phyloP scores from a whole-genome alignment of 2,888 invertebrate species.

The Anticlea derivata region DNA sequence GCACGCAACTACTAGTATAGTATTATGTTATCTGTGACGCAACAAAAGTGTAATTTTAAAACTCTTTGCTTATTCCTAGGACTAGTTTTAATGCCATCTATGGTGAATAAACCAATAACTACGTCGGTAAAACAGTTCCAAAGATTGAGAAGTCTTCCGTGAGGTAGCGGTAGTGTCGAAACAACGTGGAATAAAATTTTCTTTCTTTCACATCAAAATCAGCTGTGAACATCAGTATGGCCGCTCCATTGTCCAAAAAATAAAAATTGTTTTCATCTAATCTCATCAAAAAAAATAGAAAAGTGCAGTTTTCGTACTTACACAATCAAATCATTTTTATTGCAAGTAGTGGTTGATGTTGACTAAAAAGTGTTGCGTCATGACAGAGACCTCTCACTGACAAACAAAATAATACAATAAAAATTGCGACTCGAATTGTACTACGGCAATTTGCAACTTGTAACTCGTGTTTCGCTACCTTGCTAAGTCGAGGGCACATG shows the following conservation, averaged over 20 bases:
- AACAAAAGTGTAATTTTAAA: too few species aligned
- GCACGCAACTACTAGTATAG: too few species aligned
- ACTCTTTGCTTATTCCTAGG: too few species aligned
- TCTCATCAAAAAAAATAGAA: constrained; percentile 71
- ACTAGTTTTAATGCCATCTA: neutral
- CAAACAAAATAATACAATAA: constrained; percentile 79
- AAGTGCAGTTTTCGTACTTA: constrained; percentile 75
- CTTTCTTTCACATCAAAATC: constrained; percentile 75
- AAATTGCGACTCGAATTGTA: constrained; percentile 68
- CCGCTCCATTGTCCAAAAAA: constrained; percentile 74
- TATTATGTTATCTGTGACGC: too few species aligned
- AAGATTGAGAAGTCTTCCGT: constrained; percentile 29
- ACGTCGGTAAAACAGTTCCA: constrained; percentile 55
- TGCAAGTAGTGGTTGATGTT: constrained; percentile 72
- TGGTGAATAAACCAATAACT: neutral
- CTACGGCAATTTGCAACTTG: constrained; percentile 61
- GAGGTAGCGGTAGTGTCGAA: constrained; percentile 64
- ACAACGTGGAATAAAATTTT: constrained; percentile 76
- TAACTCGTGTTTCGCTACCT: constrained; percentile 54
- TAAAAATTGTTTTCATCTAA: constrained; percentile 74
- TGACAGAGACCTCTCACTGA: constrained; percentile 82
- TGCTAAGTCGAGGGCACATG: constrained; percentile 66
- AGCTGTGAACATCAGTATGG: constrained; percentile 84
- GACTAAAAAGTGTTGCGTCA: constrained; percentile 83
- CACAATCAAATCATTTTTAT: constrained; percentile 59